phyloP scores from a whole-genome alignment of 2,888 invertebrate genomes.

The Phalangium opilio region DNA sequence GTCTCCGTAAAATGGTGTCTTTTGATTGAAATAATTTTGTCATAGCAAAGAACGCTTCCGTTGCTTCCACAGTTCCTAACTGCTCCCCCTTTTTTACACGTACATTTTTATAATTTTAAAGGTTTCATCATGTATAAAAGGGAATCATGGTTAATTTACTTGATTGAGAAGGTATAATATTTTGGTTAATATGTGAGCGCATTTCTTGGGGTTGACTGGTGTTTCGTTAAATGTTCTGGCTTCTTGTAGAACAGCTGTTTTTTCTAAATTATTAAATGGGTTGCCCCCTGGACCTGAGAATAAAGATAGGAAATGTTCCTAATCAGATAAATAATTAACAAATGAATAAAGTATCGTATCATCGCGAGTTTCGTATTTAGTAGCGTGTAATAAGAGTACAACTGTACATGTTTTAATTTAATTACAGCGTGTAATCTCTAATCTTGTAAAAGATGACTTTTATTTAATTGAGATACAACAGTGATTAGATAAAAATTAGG shows the following conservation, averaged over 20 bases:
- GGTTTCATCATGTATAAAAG: background rate
- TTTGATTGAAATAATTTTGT: conserved; percentile 97
- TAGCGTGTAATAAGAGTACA: too few species aligned
- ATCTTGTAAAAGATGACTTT: too few species aligned
- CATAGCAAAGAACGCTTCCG: conserved; percentile 97
- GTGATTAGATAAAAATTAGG: too few species aligned
- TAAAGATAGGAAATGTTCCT: background rate
- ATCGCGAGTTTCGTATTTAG: background rate
- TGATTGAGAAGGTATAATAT: conserved; percentile 90
- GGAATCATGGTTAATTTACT: conserved; percentile 31
- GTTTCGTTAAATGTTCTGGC: conserved; percentile 93
- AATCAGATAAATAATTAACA: conserved; percentile 3
- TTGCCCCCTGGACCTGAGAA: conserved; percentile 55
- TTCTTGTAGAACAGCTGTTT: conserved; percentile 91
- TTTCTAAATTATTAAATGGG: conserved; percentile 83
- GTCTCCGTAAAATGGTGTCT: conserved; percentile 74
- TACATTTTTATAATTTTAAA: background rate
- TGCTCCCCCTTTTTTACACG: conserved; percentile 52
- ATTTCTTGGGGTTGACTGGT: conserved; percentile 92
- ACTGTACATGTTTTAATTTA: too few species aligned
- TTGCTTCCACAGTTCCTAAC: conserved; percentile 84
- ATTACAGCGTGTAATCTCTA: too few species aligned
- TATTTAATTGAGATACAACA: too few species aligned
- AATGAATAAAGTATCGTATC: background rate
- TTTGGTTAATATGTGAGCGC: conserved; percentile 87